Percentiles rank a stretch among this genome's conserved stretches.
Evolutionary conservation across 1,140 invertebrate species (phyloP).

Genomic region (Pogonomyrmex barbatus): DNA sequence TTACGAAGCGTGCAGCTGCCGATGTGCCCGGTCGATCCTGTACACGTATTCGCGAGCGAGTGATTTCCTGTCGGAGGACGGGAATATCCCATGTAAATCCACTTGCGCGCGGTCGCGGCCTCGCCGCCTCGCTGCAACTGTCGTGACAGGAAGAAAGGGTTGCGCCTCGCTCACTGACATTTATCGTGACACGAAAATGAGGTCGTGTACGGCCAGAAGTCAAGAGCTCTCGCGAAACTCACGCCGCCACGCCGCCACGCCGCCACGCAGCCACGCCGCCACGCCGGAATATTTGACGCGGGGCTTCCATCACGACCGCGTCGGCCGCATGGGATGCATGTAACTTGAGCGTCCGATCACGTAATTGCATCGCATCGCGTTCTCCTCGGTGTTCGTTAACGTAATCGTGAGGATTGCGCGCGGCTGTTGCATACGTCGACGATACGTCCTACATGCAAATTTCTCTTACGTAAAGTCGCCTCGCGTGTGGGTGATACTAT

Average conservation of each 20-base stretch:
- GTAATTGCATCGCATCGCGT: slow-evolving; percentile 44
- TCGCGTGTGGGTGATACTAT: not conserved
- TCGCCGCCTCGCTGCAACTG: slow-evolving; percentile 42
- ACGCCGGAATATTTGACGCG: slow-evolving; percentile 35
- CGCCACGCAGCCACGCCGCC: not conserved
- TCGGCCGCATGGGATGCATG: slow-evolving; percentile 10
- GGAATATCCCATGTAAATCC: slow-evolving; percentile 52
- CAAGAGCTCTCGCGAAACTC: slow-evolving; percentile 43
- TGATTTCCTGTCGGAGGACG: slow-evolving; percentile 52
- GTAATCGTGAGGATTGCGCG: slow-evolving; percentile 52
- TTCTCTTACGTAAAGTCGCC: slow-evolving; percentile 39
- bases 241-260: not conserved
- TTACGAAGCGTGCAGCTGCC: slow-evolving; percentile 45
- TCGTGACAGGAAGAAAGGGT: slow-evolving; percentile 57
- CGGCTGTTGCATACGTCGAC: not conserved
- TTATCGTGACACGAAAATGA: slow-evolving; percentile 61
- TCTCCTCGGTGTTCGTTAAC: slow-evolving; percentile 33
- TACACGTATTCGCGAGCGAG: slow-evolving; percentile 43
- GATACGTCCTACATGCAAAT: slow-evolving; percentile 32
- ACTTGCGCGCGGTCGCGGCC: slow-evolving; percentile 52
- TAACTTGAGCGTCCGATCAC: slow-evolving; percentile 41
- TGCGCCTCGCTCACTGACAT: slow-evolving; percentile 52
- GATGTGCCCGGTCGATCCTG: slow-evolving; percentile 40
- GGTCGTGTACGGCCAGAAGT: slow-evolving; percentile 55
- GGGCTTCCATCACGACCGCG: slow-evolving; percentile 1